phyloP scores from a whole-genome alignment of 2,888 invertebrate genomes.

The Helobdella robusta region DNA sequence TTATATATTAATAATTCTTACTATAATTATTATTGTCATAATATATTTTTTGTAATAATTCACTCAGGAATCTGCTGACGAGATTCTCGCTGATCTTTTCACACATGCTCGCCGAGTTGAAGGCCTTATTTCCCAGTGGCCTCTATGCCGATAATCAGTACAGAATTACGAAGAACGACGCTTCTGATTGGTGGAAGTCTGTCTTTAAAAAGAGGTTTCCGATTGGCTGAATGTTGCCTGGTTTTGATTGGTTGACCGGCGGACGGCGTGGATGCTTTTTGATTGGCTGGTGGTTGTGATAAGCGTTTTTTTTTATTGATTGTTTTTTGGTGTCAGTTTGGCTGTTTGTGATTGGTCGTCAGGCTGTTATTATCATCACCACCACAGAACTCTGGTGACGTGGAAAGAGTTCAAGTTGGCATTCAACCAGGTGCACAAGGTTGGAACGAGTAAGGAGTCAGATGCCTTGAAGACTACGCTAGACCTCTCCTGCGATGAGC shows the following conservation, averaged over 20 bases:
- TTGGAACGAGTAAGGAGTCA: conserved; percentile 87
- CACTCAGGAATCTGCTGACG: conserved; percentile 63
- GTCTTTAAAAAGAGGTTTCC: conserved; percentile 2
- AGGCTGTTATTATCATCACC: no score
- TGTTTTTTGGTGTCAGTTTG: no score
- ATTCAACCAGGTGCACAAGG: conserved; percentile 84
- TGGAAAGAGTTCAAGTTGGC: conserved; percentile 94
- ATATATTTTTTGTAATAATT: no score
- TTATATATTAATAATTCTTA: no score
- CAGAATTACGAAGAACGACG: conserved; percentile 96
- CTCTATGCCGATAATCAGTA: conserved; percentile 82
- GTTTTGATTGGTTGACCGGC: no score
- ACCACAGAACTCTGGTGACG: conserved; percentile 76
- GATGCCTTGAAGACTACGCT: conserved; percentile 98
- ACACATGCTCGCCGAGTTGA: conserved; percentile 97
- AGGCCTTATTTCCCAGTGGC: conserved; percentile 93
- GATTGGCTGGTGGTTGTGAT: no score
- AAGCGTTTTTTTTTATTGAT: no score
- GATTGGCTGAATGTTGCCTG: no score
- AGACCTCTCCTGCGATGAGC: conserved; percentile 97
- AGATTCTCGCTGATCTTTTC: conserved; percentile 96
- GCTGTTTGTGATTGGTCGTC: no score
- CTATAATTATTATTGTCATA: no score
- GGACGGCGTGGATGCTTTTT: no score
- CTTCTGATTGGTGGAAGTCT: conserved; percentile 88